These are phyloP conservation scores for Bombus picipes DNA, from an alignment of 1,140 invertebrate genomes.

Conservation along the genomic window DNA sequence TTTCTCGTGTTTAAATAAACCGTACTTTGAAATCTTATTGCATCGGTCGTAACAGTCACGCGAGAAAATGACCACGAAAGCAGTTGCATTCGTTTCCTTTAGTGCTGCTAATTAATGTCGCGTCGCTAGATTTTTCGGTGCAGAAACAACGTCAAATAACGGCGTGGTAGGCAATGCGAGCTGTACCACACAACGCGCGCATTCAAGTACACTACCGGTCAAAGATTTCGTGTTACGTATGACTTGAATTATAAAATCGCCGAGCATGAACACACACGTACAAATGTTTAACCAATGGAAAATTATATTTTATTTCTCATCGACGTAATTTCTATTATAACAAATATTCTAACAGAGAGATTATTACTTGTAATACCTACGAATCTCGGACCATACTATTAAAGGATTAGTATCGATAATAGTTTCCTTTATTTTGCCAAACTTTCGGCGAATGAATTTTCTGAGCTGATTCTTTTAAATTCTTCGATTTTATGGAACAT, in stretches of 20 bases:
- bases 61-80: background rate
- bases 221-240: background rate
- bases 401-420: too few species aligned
- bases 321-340: too few species aligned
- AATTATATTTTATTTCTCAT: too few species aligned
- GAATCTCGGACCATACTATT: too few species aligned
- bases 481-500: background rate
- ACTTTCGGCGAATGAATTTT: background rate
- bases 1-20: too few species aligned
- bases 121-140: background rate
- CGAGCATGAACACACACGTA: too few species aligned
- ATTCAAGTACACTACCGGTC: background rate
- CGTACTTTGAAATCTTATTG: background rate
- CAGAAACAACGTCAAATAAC: conserved; percentile 11
- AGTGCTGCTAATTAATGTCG: background rate
- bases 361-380: too few species aligned
- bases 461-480: background rate
- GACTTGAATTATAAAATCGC: too few species aligned
- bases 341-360: too few species aligned
- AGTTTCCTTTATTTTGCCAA: background rate
- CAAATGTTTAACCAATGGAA: too few species aligned
- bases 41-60: background rate
- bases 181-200: background rate
- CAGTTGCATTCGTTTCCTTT: background rate
- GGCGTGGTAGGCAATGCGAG: background rate